Percentiles rank a stretch among this genome's conserved stretches.
Evolutionary conservation across 2,797 vertebrate species (phyloP).

Genomic region (Oreochromis grahami): DNA sequence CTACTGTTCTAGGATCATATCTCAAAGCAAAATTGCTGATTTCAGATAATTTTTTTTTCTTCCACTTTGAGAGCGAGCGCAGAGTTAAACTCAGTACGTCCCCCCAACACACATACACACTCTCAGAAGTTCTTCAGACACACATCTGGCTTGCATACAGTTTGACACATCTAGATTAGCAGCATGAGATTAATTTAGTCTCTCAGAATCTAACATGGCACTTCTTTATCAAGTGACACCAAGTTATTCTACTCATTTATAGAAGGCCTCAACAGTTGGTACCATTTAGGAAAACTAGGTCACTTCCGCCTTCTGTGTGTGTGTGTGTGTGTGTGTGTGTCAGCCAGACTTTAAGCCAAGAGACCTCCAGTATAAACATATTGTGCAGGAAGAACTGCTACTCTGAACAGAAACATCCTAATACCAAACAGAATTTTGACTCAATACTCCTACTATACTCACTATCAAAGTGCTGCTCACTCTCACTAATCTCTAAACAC

Average conservation of each 20-base stretch:
- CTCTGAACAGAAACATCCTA: conserved; percentile 63
- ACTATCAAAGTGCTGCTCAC: neutral
- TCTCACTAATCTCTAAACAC: neutral
- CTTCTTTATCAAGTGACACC: conserved; percentile 50
- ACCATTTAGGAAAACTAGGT: conserved; percentile 76
- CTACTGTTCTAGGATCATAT: conserved; percentile 7
- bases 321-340: conserved; percentile 14
- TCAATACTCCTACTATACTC: neutral
- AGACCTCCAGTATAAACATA: conserved; percentile 71
- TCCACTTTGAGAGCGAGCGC: neutral
- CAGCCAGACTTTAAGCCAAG: conserved; percentile 45
- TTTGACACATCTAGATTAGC: neutral
- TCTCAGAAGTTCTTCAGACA: neutral
- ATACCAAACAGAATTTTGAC: conserved; percentile 38
- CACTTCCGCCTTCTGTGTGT: conserved; percentile 62
- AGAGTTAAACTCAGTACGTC: neutral
- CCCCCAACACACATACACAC: neutral
- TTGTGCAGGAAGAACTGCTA: conserved; percentile 51
- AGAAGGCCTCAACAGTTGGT: conserved; percentile 68
- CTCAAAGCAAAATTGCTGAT: conserved; percentile 1
- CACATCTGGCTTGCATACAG: conserved; percentile 28
- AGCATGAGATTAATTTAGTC: conserved; percentile 23
- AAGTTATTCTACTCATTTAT: conserved; percentile 43
- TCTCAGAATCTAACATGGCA: conserved; percentile 18
- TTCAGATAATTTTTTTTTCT: neutral